These are phyloP conservation scores for Hirundo rustica DNA, from an alignment of 2,797 vertebrate species.

Conservation along the genomic window DNA sequence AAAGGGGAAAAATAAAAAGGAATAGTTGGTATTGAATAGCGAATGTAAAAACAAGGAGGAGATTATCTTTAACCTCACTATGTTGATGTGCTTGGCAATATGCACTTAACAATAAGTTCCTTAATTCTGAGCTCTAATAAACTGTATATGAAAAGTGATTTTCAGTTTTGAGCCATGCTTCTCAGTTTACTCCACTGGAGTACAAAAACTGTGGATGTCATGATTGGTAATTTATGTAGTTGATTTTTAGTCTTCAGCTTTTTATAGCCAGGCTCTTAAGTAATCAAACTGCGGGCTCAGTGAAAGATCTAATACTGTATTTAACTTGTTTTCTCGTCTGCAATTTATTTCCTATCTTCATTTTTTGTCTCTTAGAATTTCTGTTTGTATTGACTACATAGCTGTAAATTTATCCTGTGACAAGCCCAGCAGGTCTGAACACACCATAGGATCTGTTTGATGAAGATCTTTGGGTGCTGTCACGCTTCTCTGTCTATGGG, in stretches of 20 bases:
- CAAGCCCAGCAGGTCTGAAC: neutral
- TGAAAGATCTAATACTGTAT: neutral
- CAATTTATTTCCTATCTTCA: neutral
- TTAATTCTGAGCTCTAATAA: neutral
- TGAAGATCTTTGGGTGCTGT: neutral
- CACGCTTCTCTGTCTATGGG: neutral
- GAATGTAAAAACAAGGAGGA: neutral
- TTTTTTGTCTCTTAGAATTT: neutral
- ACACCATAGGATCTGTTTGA: neutral
- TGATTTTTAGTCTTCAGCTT: accelerated
- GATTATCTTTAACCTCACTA: neutral
- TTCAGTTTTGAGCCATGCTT: neutral
- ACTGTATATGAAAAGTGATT: neutral
- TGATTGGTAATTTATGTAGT: neutral
- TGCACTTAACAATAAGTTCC: neutral
- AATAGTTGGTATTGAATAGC: neutral
- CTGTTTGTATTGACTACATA: neutral
- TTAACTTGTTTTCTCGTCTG: neutral
- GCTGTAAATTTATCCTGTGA: neutral
- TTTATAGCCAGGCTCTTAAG: neutral
- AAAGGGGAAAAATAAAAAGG: neutral
- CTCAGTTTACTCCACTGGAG: neutral
- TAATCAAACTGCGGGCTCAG: neutral
- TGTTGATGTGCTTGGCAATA: neutral
- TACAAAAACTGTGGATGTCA: neutral